phyloP scores from a whole-genome alignment of 2,888 invertebrate genomes.

The Tetanocera ferruginea region DNA sequence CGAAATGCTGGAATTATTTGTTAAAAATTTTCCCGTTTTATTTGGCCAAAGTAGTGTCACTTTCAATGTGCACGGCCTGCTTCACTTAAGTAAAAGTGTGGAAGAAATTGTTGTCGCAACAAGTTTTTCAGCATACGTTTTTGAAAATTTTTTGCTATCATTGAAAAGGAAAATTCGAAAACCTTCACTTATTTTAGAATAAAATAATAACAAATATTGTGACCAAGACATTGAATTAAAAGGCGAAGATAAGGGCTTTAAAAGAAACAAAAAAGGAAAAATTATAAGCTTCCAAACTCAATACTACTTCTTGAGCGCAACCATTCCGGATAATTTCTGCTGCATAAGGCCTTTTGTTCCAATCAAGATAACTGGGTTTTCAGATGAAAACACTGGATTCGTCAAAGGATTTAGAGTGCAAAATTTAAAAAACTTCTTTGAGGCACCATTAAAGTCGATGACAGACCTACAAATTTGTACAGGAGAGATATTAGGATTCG shows the following conservation, averaged over 20 bases:
- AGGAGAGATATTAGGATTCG: too few species aligned
- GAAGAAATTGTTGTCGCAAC: background rate
- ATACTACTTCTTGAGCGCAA: background rate
- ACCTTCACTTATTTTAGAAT: background rate
- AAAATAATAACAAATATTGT: background rate
- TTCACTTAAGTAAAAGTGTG: too few species aligned
- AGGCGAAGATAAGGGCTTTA: background rate
- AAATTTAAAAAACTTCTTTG: background rate
- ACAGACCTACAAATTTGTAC: too few species aligned
- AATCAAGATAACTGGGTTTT: background rate
- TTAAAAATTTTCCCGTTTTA: background rate
- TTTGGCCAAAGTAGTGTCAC: constrained; percentile 13
- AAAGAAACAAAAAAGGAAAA: background rate
- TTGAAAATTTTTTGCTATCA: background rate
- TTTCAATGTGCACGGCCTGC: constrained; percentile 23
- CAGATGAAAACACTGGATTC: background rate
- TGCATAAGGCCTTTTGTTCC: background rate
- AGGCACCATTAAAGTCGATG: too few species aligned
- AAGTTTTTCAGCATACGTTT: constrained; percentile 1
- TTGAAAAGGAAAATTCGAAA: background rate
- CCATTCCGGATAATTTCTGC: background rate
- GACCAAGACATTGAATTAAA: too few species aligned
- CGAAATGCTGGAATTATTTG: constrained; percentile 12
- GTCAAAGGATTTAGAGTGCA: background rate
- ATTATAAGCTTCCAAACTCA: background rate